Evolutionary conservation across 2,113 vertebrate genomes (phyloP).

Genomic region (Erythrocercus mccallii): DNA sequence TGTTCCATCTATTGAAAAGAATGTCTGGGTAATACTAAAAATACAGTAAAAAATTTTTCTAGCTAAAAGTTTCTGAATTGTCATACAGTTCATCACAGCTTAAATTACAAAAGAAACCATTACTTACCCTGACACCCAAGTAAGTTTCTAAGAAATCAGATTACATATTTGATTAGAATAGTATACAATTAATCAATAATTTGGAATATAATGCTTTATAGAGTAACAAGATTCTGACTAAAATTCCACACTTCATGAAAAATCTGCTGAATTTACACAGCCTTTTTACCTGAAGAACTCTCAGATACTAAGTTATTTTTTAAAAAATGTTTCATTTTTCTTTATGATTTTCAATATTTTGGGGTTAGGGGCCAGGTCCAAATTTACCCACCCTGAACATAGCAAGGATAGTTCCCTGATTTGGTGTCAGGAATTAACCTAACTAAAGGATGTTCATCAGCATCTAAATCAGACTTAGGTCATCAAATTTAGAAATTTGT

Average conservation of each 20-base stretch:
- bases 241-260: not conserved
- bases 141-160: not conserved
- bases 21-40: not conserved
- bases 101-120: not conserved
- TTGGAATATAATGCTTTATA: not conserved
- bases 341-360: not conserved
- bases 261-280: not conserved
- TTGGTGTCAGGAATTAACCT: not conserved
- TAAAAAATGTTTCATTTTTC: not conserved
- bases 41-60: not conserved
- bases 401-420: not conserved
- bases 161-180: not conserved
- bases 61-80: not conserved
- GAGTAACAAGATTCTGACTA: not conserved
- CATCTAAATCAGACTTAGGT: not conserved
- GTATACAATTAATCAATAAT: not conserved
- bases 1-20: not conserved
- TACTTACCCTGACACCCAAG: not conserved
- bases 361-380: not conserved
- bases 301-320: not conserved
- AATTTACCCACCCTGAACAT: not conserved
- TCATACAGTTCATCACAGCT: not conserved
- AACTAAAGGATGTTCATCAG: not conserved
- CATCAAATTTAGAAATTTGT: not conserved
- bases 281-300: not conserved